Percentiles rank a stretch among this genome's conserved stretches.
Conservation (phyloP, 2,888 invertebrate genomes). For the Oligia fasciuncula region DNA sequence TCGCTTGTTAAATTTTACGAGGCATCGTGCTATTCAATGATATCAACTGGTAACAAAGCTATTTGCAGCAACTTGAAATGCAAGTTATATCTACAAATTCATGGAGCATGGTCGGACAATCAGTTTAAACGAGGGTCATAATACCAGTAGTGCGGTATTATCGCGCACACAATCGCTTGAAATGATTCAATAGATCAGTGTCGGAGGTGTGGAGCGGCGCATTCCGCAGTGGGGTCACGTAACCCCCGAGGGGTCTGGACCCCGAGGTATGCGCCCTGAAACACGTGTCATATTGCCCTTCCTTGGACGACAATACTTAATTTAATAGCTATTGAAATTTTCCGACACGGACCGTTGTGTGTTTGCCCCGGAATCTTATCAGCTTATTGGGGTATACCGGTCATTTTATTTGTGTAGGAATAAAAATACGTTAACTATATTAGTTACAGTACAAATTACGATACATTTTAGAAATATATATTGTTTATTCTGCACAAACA, state of each 20-base stretch:
- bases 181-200: slow-evolving; percentile 80
- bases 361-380: slow-evolving; percentile 54
- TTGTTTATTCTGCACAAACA: background rate
- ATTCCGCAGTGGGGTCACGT: slow-evolving; percentile 76
- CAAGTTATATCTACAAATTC: slow-evolving; percentile 47
- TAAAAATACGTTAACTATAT: slow-evolving; percentile 15
- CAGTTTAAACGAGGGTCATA: slow-evolving; percentile 63
- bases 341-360: slow-evolving; percentile 32
- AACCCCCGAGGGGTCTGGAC: slow-evolving; percentile 62
- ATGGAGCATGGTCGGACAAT: slow-evolving; percentile 60
- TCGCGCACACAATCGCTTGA: slow-evolving; percentile 73
- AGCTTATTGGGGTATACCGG: slow-evolving; percentile 43
- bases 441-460: background rate
- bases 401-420: slow-evolving; percentile 27
- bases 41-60: slow-evolving; percentile 12
- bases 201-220: slow-evolving; percentile 61
- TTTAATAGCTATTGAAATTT: slow-evolving; percentile 65
- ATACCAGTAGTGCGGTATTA: slow-evolving; percentile 62
- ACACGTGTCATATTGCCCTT: slow-evolving; percentile 70
- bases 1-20: slow-evolving; percentile 16
- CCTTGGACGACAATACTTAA: slow-evolving; percentile 69
- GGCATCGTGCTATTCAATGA: slow-evolving; percentile 9
- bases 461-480: background rate
- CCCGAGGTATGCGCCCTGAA: slow-evolving; percentile 64
- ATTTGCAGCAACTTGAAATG: slow-evolving; percentile 45